Evolutionary conservation across 2,797 vertebrate genomes (phyloP), one percentile per base, ranked within the genome.

Genomic region (Periophthalmus magnuspinnatus): DNA sequence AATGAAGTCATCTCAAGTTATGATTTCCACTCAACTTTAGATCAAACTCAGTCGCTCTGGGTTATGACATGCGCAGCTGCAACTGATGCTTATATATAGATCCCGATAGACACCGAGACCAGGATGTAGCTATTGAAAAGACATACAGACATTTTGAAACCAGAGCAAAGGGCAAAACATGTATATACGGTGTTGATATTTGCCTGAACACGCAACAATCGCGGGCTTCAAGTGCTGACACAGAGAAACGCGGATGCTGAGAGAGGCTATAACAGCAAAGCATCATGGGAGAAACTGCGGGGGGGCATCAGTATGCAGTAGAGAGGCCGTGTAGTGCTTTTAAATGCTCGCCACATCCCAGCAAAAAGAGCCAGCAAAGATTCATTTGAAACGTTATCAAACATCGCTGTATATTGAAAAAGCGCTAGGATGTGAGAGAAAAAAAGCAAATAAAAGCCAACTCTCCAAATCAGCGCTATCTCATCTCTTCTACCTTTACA

Each of bases 181-280:
- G 60, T 45, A 45, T 38, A 56, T 56, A 61, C 9, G 24, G n/a
- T 28, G 41, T 17, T 28, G n/a, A 47, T 64, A 64, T 64, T 64
- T 70, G 28, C 69, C 67, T 63, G 67, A 62, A 63, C 38, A 8
- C 58, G 28, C 77, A 69, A 74, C 62, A 45, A 70, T 54, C 1
- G 41, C 22, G 45, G 5, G 63, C 52, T 41, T 61, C 38, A 36
- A 71, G 9, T 34, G 80, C 77, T 79, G 77, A 85, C 77, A 65
- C 16, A 58, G 48, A 71, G 74, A 74, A 41, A 54, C 10, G 32
- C n/a, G 47, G 47, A 76, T 11, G 76, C 76, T 82, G 79, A 82
- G 67, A 32, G 68, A 17, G 54, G 71, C 68, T 60, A 64, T 16
- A 54, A 78, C 71, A 72, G 5, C 11, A 17, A 3, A 59, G 77